These are phyloP conservation scores for Atrina japonica DNA, from an alignment of 2,888 invertebrate species.

Conservation along the genomic window DNA sequence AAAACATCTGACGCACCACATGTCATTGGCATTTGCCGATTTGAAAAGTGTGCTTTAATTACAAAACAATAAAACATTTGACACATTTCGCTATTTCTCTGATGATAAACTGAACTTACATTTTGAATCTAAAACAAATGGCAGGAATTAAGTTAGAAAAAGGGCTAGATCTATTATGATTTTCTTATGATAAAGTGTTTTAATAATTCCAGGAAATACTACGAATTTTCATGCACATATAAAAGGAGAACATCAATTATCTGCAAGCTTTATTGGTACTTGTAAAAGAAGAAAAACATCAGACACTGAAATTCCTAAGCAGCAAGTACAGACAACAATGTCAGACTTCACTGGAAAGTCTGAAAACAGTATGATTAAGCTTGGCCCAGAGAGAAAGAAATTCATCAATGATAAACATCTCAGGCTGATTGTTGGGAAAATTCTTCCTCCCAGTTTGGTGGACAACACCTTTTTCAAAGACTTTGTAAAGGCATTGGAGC, in stretches of 20 bases:
- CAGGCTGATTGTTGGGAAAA: slow-evolving; percentile 6
- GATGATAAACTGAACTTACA: too few relatives aligned
- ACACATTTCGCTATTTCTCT: too few relatives aligned
- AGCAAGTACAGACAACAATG: neutral
- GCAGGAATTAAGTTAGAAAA: too few relatives aligned
- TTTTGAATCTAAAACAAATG: too few relatives aligned
- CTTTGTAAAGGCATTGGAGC: slow-evolving; percentile 6
- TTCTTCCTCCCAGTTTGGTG: slow-evolving; percentile 8
- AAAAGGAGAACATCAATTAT: neutral
- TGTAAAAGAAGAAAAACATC: neutral
- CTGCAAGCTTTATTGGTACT: neutral
- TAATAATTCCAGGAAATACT: too few relatives aligned
- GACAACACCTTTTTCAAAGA: slow-evolving; percentile 14
- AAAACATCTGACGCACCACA: too few relatives aligned
- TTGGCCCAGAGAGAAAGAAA: slow-evolving; percentile 7
- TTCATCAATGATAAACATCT: neutral
- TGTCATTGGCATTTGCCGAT: too few relatives aligned
- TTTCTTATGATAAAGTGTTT: too few relatives aligned
- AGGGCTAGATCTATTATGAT: too few relatives aligned
- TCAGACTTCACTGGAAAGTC: slow-evolving; percentile 18
- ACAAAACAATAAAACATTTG: too few relatives aligned
- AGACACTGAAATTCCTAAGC: neutral
- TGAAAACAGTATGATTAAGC: neutral
- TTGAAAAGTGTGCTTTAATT: too few relatives aligned
- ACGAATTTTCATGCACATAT: slow-evolving; percentile 18